These are phyloP conservation scores for Neodiprion pinetum DNA, from an alignment of 1,140 invertebrate species.

Conservation along the genomic window DNA sequence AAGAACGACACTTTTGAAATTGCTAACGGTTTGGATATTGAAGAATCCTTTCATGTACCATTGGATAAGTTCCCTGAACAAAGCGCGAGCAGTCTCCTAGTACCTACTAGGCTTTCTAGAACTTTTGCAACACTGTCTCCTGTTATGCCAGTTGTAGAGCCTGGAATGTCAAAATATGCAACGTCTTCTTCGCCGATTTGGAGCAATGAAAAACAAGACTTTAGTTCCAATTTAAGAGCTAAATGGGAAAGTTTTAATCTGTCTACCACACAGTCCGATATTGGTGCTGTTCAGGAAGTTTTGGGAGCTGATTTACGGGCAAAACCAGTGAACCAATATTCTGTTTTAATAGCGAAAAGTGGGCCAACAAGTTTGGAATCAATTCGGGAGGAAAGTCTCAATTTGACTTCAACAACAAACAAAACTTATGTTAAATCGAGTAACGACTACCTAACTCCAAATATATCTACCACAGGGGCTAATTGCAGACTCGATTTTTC, in stretches of 20 bases:
- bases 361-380: constrained; percentile 17
- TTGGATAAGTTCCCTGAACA: background rate
- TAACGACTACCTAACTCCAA: no score
- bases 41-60: background rate
- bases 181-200: constrained; percentile 30
- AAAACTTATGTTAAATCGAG: background rate
- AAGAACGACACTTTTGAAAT: background rate
- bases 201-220: constrained; percentile 16
- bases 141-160: background rate
- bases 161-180: constrained; percentile 27
- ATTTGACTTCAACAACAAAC: background rate
- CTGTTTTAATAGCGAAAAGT: background rate
- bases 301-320: constrained; percentile 50
- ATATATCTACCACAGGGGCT: background rate
- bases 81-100: background rate
- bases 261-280: constrained; percentile 19
- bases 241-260: constrained; percentile 9
- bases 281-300: constrained; percentile 37
- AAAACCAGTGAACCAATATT: constrained; percentile 26
- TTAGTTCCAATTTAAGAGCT: constrained; percentile 10
- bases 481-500: constrained; percentile 17
- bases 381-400: constrained; percentile 21
- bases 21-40: background rate
- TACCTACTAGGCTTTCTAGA: background rate
- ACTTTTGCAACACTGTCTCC: background rate